A percentile compares a stretch with the other conserved stretches of the same genome.
These are phyloP conservation scores for Copsychus sechellarum DNA, from an alignment of 2,113 vertebrate genomes.

Conservation along the genomic window DNA sequence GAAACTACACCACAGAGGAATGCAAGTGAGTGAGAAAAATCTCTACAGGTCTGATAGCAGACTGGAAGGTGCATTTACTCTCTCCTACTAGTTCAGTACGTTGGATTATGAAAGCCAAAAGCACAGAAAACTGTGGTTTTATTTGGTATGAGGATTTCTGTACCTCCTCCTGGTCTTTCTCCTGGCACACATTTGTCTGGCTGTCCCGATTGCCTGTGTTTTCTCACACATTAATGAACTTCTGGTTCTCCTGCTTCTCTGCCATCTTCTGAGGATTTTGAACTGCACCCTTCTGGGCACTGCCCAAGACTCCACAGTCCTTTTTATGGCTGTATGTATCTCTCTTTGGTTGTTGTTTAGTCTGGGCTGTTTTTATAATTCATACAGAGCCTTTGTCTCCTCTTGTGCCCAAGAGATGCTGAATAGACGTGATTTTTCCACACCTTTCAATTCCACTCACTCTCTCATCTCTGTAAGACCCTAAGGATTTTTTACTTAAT, in stretches of 20 bases:
- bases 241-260: not conserved
- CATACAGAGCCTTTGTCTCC: not conserved
- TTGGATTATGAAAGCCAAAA: not conserved
- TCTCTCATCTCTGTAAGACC: not conserved
- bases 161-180: not conserved
- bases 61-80: not conserved
- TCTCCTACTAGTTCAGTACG: not conserved
- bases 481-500: not conserved
- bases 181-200: accelerated
- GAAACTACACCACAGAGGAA: not conserved
- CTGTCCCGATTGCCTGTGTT: accelerated
- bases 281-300: not conserved
- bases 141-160: not conserved
- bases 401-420: not conserved
- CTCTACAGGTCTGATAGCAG: not conserved
- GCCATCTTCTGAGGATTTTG: not conserved
- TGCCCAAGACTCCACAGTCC: not conserved
- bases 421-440: not conserved
- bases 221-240: not conserved
- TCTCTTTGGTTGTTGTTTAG: not conserved
- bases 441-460: not conserved
- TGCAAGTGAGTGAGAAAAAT: not conserved
- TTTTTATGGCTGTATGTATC: not conserved
- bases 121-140: not conserved
- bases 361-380: not conserved